Percentiles rank a stretch among this genome's conserved stretches.
These are phyloP conservation scores for Galeopsomyia nigrocyanea DNA, from an alignment of 2,888 invertebrate species.

Conservation along the genomic window DNA sequence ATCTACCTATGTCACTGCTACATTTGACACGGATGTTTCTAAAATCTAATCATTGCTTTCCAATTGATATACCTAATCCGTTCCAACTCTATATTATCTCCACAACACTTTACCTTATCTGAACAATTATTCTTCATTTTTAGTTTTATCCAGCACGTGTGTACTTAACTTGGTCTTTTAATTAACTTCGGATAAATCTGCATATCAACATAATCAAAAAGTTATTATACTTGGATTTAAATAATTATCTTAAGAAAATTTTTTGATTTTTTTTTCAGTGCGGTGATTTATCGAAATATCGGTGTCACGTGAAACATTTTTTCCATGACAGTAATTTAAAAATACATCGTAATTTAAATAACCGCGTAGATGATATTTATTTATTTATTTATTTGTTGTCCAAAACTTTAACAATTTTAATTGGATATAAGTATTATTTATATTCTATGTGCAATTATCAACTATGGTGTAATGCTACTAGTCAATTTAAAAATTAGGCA, in stretches of 20 bases:
- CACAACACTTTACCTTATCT: slow-evolving; percentile 22
- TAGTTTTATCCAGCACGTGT: not conserved
- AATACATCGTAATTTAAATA: not conserved
- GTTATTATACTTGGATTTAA: too few relatives aligned
- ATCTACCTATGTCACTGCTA: slow-evolving; percentile 65
- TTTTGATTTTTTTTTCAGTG: too few relatives aligned
- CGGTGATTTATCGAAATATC: too few relatives aligned
- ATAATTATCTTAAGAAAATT: too few relatives aligned
- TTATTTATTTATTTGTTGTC: slow-evolving; percentile 21
- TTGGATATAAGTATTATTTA: not conserved
- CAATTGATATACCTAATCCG: slow-evolving; percentile 13
- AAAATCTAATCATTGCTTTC: slow-evolving; percentile 58
- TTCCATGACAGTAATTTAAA: too few relatives aligned
- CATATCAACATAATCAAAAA: too few relatives aligned
- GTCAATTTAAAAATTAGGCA: slow-evolving; percentile 31
- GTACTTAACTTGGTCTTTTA: too few relatives aligned
- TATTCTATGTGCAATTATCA: slow-evolving; percentile 1
- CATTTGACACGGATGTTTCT: slow-evolving; percentile 64
- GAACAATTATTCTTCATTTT: slow-evolving; percentile 11
- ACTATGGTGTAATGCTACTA: slow-evolving; percentile 29
- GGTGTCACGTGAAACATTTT: too few relatives aligned
- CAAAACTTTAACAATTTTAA: too few relatives aligned
- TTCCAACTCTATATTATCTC: slow-evolving; percentile 24
- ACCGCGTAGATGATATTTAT: not conserved
- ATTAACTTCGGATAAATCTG: too few relatives aligned